Conservation (phyloP, 2,113 vertebrate genomes). For the Hemicordylus capensis region DNA sequence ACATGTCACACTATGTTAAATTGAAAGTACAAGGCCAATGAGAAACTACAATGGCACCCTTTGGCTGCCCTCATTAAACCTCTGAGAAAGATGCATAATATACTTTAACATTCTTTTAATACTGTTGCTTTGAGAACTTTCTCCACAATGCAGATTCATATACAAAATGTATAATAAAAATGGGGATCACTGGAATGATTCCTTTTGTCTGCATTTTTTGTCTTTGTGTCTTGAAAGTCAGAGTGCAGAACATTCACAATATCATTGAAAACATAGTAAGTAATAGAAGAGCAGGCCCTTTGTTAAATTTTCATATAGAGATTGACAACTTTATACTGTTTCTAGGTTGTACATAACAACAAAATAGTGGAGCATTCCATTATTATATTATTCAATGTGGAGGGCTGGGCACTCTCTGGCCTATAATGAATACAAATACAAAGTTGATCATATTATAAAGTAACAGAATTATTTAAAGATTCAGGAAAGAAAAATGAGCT, state of each 20-base stretch:
- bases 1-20: too few relatives aligned
- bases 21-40: too few relatives aligned
- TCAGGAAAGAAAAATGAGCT: constrained; percentile 15
- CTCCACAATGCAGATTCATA: not conserved
- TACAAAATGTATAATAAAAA: not conserved
- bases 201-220: too few relatives aligned
- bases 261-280: not conserved
- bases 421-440: not conserved
- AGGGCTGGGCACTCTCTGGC: not conserved
- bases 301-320: not conserved
- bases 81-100: too few relatives aligned
- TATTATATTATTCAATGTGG: not conserved
- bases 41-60: too few relatives aligned
- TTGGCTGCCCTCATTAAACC: too few relatives aligned
- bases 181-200: too few relatives aligned
- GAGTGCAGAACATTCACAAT: not conserved
- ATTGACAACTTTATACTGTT: not conserved
- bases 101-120: too few relatives aligned
- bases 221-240: not conserved
- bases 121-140: not conserved
- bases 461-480: constrained; percentile 2
- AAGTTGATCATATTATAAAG: too few relatives aligned
- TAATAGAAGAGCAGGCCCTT: not conserved
- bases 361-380: not conserved
- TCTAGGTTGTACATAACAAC: not conserved